Evolutionary conservation across 2,113 vertebrate genomes (phyloP), one percentile per base, ranked within the genome.

Genomic region (Gallinago jamesoni): DNA sequence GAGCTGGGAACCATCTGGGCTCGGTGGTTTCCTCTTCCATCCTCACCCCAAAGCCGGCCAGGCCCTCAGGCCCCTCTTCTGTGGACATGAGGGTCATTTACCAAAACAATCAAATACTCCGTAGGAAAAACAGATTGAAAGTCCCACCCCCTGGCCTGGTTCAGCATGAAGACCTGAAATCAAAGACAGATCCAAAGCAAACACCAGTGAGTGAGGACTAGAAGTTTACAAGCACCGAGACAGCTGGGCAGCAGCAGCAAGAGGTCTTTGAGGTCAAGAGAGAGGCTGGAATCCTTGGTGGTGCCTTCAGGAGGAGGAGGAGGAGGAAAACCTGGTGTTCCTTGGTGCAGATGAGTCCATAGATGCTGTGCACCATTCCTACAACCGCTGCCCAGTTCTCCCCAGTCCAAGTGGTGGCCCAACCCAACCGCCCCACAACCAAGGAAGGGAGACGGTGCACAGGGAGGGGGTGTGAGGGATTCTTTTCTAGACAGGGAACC

Each of bases 301-400:
- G 57, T 25, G 18, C 45, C 20, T 33, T 45, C 24, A n/a, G 62
- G 30, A 57, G 28, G 16, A 21, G 5, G 25, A 48, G 12, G 39
- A 39, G 9, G 43, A 45, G 43, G 43, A 45, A 45, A 18, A n/a
- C 31, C 16, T 53, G n/a, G n/a, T 43, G 50, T 31, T 66, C 39
- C 45, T 33, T 35, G 9, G n/a, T 2, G 17, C 37, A 57, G 20
- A 57, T 1, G 0, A 24, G 37, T 45, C 48, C 37, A 14, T 2
- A 30, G 27, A 19, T 18, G 10, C 17, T 1, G 19, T 22, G 10
- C 24, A 35, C 37, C 13, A 9, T 23, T 33, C n/a, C 25, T 2
- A 2, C 0, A 0, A 41, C 11, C 0, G 0, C 53, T 78, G 24
- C 19, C 56, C 1, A 0, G n/a, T 21, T 27, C 33, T 64, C 43